Evolutionary conservation across 2,113 vertebrate species (phyloP), one percentile per base, ranked within the genome.

Genomic region (Lota lota): DNA sequence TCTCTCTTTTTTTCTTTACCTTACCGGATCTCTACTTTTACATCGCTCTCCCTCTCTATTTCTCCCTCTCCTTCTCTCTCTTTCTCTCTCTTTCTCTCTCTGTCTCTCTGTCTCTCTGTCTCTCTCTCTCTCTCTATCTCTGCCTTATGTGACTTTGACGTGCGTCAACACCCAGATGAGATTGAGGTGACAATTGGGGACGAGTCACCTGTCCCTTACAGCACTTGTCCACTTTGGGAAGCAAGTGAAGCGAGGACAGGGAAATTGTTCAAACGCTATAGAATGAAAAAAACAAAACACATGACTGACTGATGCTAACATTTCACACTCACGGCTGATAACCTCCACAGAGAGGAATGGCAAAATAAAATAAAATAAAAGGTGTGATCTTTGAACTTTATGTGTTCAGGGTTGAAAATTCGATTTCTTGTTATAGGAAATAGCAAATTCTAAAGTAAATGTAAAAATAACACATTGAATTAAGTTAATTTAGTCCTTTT

Each of bases 191-290:
- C 68, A 70, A 56, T 63, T 50, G 19, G 51, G 59, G 51, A 63
- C 22, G 24, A 61, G 61, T 62, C 64, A 75, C 68, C 0, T 74
- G 53, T 64, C 61, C 61, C 68, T 63, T 51, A 54, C 61, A 70
- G 68, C 24, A 22, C 60, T 63, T 63, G 61, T 69, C 61, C 68
- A 69, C 60, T 69, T 69, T 63, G 61, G 60, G 40, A 56, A 63
- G 17, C 68, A 19, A 60, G 33, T 69, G 22, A 36, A 28, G 59
- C 33, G 47, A 14, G 50, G 19, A 50, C 15, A 24, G 22, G 61
- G 36, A 24, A 51, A 68, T 50, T 51, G 58, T 61, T 36, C 67
- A 68, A n/a, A 56, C 60, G 17, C 36, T 40, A 10, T 1, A 40
- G 5, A 11, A 40, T 40, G 36, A 17, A 7, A 21, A n/a, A 22